Percentiles rank a stretch among this genome's conserved stretches.
Evolutionary conservation across 2,113 vertebrate species (phyloP).

Genomic region (Alouatta palliata): DNA sequence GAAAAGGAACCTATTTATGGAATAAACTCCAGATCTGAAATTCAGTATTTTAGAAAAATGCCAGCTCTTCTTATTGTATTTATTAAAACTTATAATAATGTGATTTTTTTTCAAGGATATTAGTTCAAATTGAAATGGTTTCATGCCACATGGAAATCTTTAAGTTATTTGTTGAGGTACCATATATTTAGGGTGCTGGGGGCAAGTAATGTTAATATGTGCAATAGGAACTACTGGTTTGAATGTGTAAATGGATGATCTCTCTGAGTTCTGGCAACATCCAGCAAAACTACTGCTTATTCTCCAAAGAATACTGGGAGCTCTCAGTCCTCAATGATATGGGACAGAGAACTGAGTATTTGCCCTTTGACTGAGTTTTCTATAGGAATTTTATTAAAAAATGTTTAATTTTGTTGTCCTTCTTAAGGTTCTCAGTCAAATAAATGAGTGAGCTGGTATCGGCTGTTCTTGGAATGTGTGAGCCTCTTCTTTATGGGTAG

Average conservation of each 20-base stretch:
- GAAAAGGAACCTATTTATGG: conserved; percentile 73
- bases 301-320: conserved; percentile 82
- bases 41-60: conserved; percentile 75
- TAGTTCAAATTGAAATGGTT: conserved; percentile 78
- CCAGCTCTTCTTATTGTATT: conserved; percentile 82
- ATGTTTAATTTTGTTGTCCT: conserved; percentile 84
- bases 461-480: conserved; percentile 43
- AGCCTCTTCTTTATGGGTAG: conserved; percentile 41
- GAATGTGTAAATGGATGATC: conserved; percentile 75
- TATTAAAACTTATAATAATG: conserved; percentile 83
- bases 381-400: conserved; percentile 85
- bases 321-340: conserved; percentile 76
- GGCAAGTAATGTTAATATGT: conserved; percentile 81
- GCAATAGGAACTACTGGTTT: conserved; percentile 86
- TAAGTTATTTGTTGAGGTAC: conserved; percentile 87
- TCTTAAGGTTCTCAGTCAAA: conserved; percentile 70
- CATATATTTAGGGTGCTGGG: conserved; percentile 84
- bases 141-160: conserved; percentile 83
- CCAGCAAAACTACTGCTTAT: conserved; percentile 81
- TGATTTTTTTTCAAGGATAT: conserved; percentile 78
- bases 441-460: conserved; percentile 69
- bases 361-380: conserved; percentile 84
- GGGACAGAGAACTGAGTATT: conserved; percentile 78
- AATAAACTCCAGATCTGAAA: conserved; percentile 68
- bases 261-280: conserved; percentile 73